Base-by-base conservation (phyloP, 1,140 invertebrate genomes). In the Papilio xuthus region DNA sequence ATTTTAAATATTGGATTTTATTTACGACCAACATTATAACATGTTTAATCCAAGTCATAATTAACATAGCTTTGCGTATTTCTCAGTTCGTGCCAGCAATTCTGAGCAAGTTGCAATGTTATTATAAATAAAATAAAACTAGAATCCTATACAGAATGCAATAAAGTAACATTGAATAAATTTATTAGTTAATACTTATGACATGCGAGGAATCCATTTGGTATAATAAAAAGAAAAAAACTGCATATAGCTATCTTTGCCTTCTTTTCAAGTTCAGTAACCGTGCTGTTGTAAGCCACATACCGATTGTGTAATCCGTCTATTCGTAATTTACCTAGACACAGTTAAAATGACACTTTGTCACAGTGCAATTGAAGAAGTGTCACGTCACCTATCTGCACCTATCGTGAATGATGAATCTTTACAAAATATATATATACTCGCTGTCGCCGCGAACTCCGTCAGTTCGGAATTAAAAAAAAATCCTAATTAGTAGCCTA, bases 161-260 rank as follows among this genome's bases (percentile, higher is more conserved):
- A 63, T 63, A 63, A 63, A 63, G 60, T 15, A 63, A 63, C 60
- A 63, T 63, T 63, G 60, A 63, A 63, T 63, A 63, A 63, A 63
- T 63, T 63, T 63, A 63, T 63, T 63, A 28, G 60, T 63, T 63
- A 63, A 63, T 63, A 63, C 60, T 26, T 63, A 63, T 63, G 60
- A 63, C 56, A 60, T 60, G 56, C 60, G 60, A 15, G 60, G 60
- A 63, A 63, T 63, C 23, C 60, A 28, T 63, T 63, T 28, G 23
- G 10, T 13, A 28, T 63, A 15, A 63, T 63, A 63, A 63, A 63
- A 56, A 20, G 53, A 56, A 20, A 56, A 60, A 63, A 63, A 63
- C 13, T 28, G 26, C 12, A 63, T n/a, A 13, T 63, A 63, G 60
- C 60, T 26, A 15, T 28, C 3, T 23, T 12, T 60, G 60, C 13